Percentiles rank a stretch among this genome's conserved stretches.
Evolutionary conservation across 2,888 invertebrate species (phyloP).

Genomic region (Biston stratarius): DNA sequence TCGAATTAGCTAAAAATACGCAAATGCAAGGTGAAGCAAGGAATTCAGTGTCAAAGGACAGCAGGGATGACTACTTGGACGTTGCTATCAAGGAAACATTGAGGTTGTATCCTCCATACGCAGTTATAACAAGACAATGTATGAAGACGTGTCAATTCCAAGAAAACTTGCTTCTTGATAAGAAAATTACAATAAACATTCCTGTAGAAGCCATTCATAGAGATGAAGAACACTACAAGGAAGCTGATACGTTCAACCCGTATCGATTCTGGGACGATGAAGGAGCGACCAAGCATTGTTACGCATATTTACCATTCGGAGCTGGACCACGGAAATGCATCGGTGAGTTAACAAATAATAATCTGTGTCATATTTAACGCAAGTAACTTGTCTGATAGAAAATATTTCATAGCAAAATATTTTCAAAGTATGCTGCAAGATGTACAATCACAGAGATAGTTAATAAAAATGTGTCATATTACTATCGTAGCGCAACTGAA

Average conservation of each 20-base stretch:
- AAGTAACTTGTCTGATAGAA: too few species aligned
- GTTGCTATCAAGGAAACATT: slow-evolving; percentile 74
- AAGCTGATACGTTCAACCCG: slow-evolving; percentile 70
- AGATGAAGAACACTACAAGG: slow-evolving; percentile 66
- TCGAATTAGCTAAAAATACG: slow-evolving; percentile 68
- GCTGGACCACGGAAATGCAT: slow-evolving; percentile 79
- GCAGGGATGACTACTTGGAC: slow-evolving; percentile 66
- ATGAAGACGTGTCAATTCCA: slow-evolving; percentile 70
- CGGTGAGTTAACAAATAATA: slow-evolving; percentile 60
- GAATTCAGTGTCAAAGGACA: slow-evolving; percentile 54
- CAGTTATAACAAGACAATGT: slow-evolving; percentile 73
- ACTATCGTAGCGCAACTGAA: too few species aligned
- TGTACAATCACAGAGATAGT: too few species aligned
- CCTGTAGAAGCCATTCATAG: slow-evolving; percentile 74
- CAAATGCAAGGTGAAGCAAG: slow-evolving; percentile 67
- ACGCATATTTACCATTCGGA: slow-evolving; percentile 75
- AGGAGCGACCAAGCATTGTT: slow-evolving; percentile 56
- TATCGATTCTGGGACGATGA: slow-evolving; percentile 69
- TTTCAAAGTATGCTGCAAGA: too few species aligned
- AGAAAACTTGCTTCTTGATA: slow-evolving; percentile 70
- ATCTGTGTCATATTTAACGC: background rate
- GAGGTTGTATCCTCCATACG: slow-evolving; percentile 75
- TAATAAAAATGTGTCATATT: too few species aligned
- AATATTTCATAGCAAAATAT: too few species aligned
- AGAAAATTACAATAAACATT: slow-evolving; percentile 69